These are phyloP conservation scores for Amblyopsis hoosieri DNA, from an alignment of 2,797 vertebrate genomes.

Conservation along the genomic window DNA sequence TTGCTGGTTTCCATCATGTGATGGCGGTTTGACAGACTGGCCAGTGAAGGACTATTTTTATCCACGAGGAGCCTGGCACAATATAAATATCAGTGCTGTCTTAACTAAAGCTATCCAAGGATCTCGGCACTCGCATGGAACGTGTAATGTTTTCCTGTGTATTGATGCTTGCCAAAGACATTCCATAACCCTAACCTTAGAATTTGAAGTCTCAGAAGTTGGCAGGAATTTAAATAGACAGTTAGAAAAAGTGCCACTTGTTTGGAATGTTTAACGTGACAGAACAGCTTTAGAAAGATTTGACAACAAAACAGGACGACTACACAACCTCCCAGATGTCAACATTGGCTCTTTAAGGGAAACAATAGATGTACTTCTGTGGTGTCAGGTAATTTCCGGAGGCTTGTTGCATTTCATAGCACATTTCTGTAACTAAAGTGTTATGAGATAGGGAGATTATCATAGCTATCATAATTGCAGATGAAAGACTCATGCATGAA, in stretches of 20 bases:
- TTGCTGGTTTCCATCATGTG: conserved; percentile 82
- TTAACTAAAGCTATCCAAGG: conserved; percentile 87
- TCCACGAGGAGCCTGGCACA: conserved; percentile 80
- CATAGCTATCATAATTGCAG: conserved; percentile 83
- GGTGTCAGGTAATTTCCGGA: conserved; percentile 71
- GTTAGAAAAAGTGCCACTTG: conserved; percentile 42
- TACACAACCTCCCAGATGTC: conserved; percentile 55
- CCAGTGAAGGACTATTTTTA: conserved; percentile 87
- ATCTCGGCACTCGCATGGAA: conserved; percentile 91
- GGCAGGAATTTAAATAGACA: conserved; percentile 37
- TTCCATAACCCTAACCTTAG: conserved; percentile 26
- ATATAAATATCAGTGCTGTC: conserved; percentile 86
- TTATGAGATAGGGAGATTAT: conserved; percentile 83
- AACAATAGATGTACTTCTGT: conserved; percentile 50
- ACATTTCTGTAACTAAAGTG: conserved; percentile 78
- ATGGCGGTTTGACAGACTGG: conserved; percentile 84
- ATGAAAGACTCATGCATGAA: conserved; percentile 75
- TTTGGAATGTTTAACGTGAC: no score
- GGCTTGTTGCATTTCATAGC: conserved; percentile 79
- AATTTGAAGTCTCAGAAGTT: background rate
- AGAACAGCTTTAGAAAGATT: no score
- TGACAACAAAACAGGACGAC: no score
- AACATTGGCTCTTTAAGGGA: conserved; percentile 57
- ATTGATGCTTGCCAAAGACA: conserved; percentile 84
- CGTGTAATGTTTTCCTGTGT: conserved; percentile 89